Evolutionary conservation across 2,888 invertebrate species (phyloP).

Genomic region (Nomada hirtipes): DNA sequence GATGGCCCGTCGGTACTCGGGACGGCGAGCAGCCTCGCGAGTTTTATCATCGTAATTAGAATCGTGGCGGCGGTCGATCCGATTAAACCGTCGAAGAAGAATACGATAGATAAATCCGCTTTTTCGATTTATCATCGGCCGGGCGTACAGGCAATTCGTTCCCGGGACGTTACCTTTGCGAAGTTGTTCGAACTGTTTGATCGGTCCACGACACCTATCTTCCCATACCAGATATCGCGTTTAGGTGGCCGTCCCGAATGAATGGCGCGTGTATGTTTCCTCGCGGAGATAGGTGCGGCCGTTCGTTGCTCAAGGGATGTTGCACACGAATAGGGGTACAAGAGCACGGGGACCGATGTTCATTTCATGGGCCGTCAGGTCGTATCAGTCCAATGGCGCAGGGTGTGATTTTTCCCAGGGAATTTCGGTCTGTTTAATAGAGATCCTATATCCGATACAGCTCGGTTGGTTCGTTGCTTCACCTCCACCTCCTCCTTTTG

Average conservation of each 20-base stretch:
- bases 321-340: conserved; percentile 51
- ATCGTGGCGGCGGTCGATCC: conserved; percentile 34
- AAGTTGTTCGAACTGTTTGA: conserved; percentile 38
- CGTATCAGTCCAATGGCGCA: conserved; percentile 80
- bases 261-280: conserved; percentile 52
- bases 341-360: conserved; percentile 76
- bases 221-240: conserved; percentile 53
- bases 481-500: conserved; percentile 47
- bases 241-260: conserved; percentile 43
- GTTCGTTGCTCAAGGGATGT: conserved; percentile 57
- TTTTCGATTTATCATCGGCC: conserved; percentile 49
- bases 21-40: neutral
- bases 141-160: conserved; percentile 32
- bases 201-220: conserved; percentile 34
- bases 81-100: conserved; percentile 31
- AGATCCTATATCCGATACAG: conserved; percentile 73
- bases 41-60: conserved; percentile 45
- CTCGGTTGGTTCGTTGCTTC: conserved; percentile 52
- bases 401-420: conserved; percentile 79
- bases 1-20: neutral
- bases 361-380: conserved; percentile 83
- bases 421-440: conserved; percentile 81
- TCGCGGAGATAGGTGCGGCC: conserved; percentile 44
- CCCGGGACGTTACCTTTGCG: conserved; percentile 26
- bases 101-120: conserved; percentile 47